Evolutionary conservation across 2,797 vertebrate species (phyloP).

Genomic region (Lacerta viridis): DNA sequence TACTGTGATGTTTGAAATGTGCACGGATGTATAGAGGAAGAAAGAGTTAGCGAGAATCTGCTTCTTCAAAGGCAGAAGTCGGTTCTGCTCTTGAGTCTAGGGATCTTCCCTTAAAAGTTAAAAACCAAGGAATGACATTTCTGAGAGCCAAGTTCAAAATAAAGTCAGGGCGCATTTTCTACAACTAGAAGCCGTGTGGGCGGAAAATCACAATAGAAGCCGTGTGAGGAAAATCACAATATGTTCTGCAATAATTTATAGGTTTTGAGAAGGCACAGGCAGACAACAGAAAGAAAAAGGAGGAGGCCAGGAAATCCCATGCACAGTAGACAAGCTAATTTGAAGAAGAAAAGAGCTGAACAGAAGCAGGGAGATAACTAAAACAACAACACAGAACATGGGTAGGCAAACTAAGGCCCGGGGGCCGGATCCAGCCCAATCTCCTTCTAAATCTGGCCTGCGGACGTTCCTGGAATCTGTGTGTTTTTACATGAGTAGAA

Average conservation of each 20-base stretch:
- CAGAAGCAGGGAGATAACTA: constrained; percentile 51
- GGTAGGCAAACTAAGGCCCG: no score
- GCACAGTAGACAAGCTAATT: constrained; percentile 65
- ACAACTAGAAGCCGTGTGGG: constrained; percentile 28
- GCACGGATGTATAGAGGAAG: no score
- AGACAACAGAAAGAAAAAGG: constrained; percentile 72
- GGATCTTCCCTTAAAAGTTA: constrained; percentile 39
- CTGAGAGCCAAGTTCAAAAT: constrained; percentile 49
- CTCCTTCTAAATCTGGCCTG: no score
- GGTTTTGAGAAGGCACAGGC: constrained; percentile 62
- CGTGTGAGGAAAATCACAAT: constrained; percentile 62
- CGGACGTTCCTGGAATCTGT: no score
- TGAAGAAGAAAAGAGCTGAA: constrained; percentile 41
- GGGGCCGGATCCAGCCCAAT: no score
- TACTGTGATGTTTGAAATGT: background rate
- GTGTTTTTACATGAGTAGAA: no score
- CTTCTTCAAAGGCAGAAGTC: constrained; percentile 7
- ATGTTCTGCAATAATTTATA: constrained; percentile 68
- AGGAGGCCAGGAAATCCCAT: constrained; percentile 53
- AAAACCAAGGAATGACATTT: constrained; percentile 36
- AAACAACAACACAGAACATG: background rate
- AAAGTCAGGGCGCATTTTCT: constrained; percentile 65
- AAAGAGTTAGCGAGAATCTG: no score
- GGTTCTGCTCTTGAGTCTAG: constrained; percentile 43
- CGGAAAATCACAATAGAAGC: no score